phyloP scores from a whole-genome alignment of 1,140 invertebrate species.

The Andricus grossulariae region DNA sequence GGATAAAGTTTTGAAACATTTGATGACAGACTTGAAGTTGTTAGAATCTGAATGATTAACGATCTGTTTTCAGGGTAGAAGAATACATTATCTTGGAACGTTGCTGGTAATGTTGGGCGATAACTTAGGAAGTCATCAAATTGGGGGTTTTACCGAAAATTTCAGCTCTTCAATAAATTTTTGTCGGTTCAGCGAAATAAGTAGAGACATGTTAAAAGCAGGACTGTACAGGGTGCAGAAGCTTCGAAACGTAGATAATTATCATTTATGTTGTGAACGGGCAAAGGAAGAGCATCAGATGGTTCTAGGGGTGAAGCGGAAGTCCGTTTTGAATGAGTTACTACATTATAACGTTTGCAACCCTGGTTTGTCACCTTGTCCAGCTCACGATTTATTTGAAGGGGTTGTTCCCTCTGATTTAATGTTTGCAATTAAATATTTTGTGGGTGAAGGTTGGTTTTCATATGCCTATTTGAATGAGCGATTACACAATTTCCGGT shows the following conservation, averaged over 20 bases:
- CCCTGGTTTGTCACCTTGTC: not conserved
- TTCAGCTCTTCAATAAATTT: conserved; percentile 47
- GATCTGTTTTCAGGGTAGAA: not conserved
- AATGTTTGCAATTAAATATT: conserved; percentile 38
- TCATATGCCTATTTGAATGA: too few relatives aligned
- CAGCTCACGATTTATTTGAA: conserved; percentile 34
- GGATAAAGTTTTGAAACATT: conserved; percentile 27
- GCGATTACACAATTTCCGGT: too few relatives aligned
- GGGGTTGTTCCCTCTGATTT: conserved; percentile 48
- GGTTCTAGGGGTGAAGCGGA: not conserved
- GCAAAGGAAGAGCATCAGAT: not conserved
- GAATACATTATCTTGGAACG: too few relatives aligned
- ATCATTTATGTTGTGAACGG: not conserved
- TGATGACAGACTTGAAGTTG: not conserved
- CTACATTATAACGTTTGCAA: conserved; percentile 22
- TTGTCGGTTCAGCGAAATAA: conserved; percentile 50
- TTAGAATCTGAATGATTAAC: conserved; percentile 40
- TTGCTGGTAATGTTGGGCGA: conserved; percentile 42
- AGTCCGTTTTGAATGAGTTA: not conserved
- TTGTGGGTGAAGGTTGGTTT: conserved; percentile 29
- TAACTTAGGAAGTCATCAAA: conserved; percentile 49
- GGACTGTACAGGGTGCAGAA: not conserved
- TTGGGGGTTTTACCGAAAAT: conserved; percentile 54
- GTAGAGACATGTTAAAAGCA: not conserved
- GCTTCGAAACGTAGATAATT: not conserved